Base-by-base conservation (phyloP, 2,797 vertebrate species). In the Brotogeris chrysoptera region DNA sequence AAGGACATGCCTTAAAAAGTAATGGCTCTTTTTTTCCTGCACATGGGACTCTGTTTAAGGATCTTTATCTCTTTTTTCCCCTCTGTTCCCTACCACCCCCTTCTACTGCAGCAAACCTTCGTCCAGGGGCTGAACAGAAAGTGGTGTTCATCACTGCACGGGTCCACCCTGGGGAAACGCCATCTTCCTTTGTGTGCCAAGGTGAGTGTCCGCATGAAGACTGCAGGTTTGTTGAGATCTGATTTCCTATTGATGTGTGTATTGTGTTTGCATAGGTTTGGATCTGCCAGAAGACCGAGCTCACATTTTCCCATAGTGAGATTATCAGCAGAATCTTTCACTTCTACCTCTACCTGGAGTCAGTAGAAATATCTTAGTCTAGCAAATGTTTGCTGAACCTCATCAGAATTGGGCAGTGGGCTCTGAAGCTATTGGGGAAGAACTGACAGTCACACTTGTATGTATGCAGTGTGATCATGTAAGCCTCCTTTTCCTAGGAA, bases 141-240 rank as follows among this genome's bases (percentile, higher is more conserved):
- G 98, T 99, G 90, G 98, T 99, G 64, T 99, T 99, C 95, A 99
- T 99, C 87, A 99, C 99, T 3, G 98, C 99, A 52, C 98, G 99
- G 32, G 99, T 99, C 89, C 99, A 99, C 94, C 99, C 99, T 3
- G 99, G 99, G 96, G 99, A 99, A 98, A 99, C 99, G n/a, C 99
- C 99, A 7, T 99, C 99, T 74, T 99, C 99, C 83, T 99, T 99
- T 16, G 97, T 99, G 93, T 99, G 99, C 97, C 99, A 99, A 98
- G 99, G 99, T 99, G 97, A 98, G 98, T 91, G 66, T 36, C 53
- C 70, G 83, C 47, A 32, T 10, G 21, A 17, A 25, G 76, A 11
- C 9, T 55, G 16, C 28, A 34, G 27, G 13, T 16, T 43, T 47
- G 36, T 2, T 4, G 41, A 74, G 32, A 30, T 24, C 32, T 15